Conservation (phyloP, 2,888 invertebrate genomes). For the Teleiodes luculella region DNA sequence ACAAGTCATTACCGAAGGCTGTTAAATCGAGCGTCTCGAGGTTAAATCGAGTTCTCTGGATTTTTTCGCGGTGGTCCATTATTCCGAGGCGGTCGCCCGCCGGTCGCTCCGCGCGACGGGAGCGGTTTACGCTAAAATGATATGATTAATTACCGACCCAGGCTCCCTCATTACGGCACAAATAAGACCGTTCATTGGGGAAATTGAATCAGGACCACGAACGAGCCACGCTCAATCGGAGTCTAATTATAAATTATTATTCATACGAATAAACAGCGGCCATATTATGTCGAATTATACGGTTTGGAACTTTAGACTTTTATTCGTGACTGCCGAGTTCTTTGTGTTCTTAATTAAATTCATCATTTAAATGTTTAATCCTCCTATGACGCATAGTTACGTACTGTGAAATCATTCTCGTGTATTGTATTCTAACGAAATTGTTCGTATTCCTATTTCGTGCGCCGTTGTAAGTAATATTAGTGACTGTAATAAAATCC, state of each 20-base stretch:
- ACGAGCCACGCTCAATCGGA: constrained; percentile 54
- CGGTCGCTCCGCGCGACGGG: constrained; percentile 47
- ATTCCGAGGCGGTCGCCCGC: constrained; percentile 62
- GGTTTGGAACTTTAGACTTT: constrained; percentile 7
- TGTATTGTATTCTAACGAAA: constrained; percentile 3
- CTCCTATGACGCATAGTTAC: background rate
- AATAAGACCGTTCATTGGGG: constrained; percentile 72
- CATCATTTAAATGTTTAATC: constrained; percentile 5
- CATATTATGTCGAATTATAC: constrained; percentile 6
- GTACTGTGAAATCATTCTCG: background rate
- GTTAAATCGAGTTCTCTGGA: constrained; percentile 45
- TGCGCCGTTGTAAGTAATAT: background rate
- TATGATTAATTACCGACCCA: constrained; percentile 74
- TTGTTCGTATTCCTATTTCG: constrained; percentile 2
- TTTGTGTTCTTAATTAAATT: constrained; percentile 5
- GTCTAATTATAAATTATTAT: constrained; percentile 70
- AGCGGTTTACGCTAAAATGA: constrained; percentile 71
- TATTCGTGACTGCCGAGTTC: constrained; percentile 3
- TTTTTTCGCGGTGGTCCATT: constrained; percentile 71
- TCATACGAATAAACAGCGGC: constrained; percentile 35
- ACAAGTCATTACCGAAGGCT: constrained; percentile 76
- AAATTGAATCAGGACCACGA: constrained; percentile 69
- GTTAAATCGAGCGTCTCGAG: constrained; percentile 63
- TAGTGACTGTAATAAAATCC: background rate
- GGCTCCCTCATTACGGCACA: constrained; percentile 73